These are phyloP conservation scores for Cabera pusaria DNA, from an alignment of 2,888 invertebrate genomes.

Conservation along the genomic window DNA sequence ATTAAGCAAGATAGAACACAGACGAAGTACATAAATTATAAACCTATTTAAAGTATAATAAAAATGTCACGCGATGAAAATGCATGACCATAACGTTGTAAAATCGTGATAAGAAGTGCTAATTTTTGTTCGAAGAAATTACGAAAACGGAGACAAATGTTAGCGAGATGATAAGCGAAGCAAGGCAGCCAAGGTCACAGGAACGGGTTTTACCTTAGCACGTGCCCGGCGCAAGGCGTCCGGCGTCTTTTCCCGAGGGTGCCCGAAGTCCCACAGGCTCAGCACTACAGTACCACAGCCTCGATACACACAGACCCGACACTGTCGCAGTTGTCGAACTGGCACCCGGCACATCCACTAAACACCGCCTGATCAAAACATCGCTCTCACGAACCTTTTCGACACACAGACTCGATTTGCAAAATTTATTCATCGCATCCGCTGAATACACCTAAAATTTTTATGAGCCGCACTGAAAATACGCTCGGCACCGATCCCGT, in stretches of 20 bases:
- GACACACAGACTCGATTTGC: conserved; percentile 79
- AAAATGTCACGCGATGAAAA: conserved; percentile 20
- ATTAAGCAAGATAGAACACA: no score
- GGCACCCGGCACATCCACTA: conserved; percentile 73
- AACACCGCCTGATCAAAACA: conserved; percentile 76
- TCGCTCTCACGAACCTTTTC: conserved; percentile 77
- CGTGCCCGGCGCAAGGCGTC: conserved; percentile 48
- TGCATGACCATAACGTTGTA: conserved; percentile 27
- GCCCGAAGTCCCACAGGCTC: conserved; percentile 15
- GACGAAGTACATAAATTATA: no score
- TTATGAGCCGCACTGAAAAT: conserved; percentile 70
- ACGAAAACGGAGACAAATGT: conserved; percentile 21
- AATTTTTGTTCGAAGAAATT: conserved; percentile 21
- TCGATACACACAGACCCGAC: conserved; percentile 56
- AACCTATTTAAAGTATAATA: conserved; percentile 10
- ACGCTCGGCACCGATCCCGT: conserved; percentile 46
- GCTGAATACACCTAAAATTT: conserved; percentile 74
- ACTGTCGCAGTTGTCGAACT: conserved; percentile 59
- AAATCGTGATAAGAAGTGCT: conserved; percentile 18
- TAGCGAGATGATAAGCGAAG: conserved; percentile 37
- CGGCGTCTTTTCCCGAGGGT: conserved; percentile 35
- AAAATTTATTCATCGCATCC: conserved; percentile 83
- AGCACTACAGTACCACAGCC: conserved; percentile 46
- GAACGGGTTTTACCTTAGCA: conserved; percentile 65
- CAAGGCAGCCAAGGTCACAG: conserved; percentile 54